Evolutionary conservation across 2,113 vertebrate species (phyloP).

Genomic region (Herpetotheres cachinnans): DNA sequence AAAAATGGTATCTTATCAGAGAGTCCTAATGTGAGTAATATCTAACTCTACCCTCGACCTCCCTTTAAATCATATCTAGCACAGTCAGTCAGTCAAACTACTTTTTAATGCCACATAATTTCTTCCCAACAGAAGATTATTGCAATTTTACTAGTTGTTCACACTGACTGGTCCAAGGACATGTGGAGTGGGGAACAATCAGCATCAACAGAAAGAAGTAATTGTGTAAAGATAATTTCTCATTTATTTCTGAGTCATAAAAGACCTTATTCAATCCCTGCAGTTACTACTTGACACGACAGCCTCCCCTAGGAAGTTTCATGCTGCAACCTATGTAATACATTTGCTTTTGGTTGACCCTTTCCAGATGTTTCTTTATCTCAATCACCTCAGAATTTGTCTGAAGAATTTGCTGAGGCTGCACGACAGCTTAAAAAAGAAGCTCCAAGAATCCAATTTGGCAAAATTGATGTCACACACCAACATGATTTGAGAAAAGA

Average conservation of each 20-base stretch:
- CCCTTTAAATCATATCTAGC: background rate
- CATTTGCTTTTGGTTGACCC: background rate
- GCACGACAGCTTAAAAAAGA: conserved; percentile 79
- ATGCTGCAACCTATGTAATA: background rate
- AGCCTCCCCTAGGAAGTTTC: background rate
- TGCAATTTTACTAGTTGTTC: background rate
- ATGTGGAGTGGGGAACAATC: background rate
- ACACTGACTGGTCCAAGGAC: background rate
- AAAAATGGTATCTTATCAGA: background rate
- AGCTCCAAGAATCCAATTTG: conserved; percentile 77
- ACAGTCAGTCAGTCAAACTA: background rate
- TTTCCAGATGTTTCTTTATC: conserved; percentile 79
- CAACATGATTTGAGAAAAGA: conserved; percentile 81
- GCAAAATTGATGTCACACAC: conserved; percentile 78
- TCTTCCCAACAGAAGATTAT: background rate
- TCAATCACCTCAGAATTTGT: conserved; percentile 69
- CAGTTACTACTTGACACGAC: background rate
- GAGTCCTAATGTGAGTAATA: background rate
- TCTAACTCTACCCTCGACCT: background rate
- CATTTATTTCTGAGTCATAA: background rate
- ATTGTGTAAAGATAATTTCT: background rate
- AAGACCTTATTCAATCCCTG: background rate
- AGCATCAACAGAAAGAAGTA: background rate
- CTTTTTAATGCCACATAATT: background rate
- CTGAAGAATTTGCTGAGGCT: conserved; percentile 80